A percentile compares a stretch with the other conserved stretches of the same genome.
Conservation (phyloP, 2,113 vertebrate species). For the Ranitomeya imitator region DNA sequence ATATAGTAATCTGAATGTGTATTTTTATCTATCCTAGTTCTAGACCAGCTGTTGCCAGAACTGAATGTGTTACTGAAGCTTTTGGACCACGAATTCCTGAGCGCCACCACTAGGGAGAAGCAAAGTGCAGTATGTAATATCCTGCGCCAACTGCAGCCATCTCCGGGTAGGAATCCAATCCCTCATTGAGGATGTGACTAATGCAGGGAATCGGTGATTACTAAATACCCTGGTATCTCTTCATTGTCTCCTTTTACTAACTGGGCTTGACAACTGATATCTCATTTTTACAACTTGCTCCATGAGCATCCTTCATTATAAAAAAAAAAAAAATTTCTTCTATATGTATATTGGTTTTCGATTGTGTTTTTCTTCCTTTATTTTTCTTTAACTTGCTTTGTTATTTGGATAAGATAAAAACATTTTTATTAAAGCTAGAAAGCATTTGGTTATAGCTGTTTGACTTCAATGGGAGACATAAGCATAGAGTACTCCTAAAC, state of each 20-base stretch:
- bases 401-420: too few relatives aligned
- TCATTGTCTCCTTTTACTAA: not conserved
- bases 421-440: too few relatives aligned
- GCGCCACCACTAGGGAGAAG: constrained; percentile 87
- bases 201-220: not conserved
- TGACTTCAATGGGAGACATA: too few relatives aligned
- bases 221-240: not conserved
- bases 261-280: not conserved
- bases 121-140: constrained; percentile 86
- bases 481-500: too few relatives aligned
- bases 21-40: constrained; percentile 64
- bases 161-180: constrained; percentile 75
- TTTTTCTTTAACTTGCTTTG: too few relatives aligned
- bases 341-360: too few relatives aligned
- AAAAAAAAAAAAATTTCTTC: too few relatives aligned
- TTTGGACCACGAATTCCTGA: constrained; percentile 91
- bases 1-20: constrained; percentile 6
- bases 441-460: too few relatives aligned
- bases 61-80: constrained; percentile 86
- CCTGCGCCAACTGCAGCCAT: constrained; percentile 82
- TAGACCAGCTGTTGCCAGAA: constrained; percentile 92
- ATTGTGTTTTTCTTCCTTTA: too few relatives aligned
- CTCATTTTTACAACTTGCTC: not conserved
- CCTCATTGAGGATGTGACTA: not conserved
- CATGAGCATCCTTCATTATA: not conserved